Evolutionary conservation across 1,140 invertebrate species (phyloP), one percentile per base, ranked within the genome.

Genomic region (Lepidostoma basale): DNA sequence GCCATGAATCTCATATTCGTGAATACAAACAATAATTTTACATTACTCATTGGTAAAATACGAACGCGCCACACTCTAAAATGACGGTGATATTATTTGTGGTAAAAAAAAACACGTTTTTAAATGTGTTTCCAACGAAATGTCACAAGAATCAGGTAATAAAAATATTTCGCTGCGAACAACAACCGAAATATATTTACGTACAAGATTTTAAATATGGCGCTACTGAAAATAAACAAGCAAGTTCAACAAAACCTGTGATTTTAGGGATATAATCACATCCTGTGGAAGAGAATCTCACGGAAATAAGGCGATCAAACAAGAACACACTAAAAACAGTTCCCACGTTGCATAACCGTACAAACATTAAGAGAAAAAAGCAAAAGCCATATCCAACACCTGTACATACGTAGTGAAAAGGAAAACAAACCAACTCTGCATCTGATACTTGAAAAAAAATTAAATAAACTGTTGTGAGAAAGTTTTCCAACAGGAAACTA

Each of bases 311-410:
- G n/a, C n/a, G n/a, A n/a, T n/a, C n/a, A n/a, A n/a, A n/a, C n/a
- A 36, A 36, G 6, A 36, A 36, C n/a, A 36, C 6, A 8, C n/a
- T n/a, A 56, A 33, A 56, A 56, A 36, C 52, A 56, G n/a, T 62
- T 26, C 59, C 40, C 59, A 40, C 40, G 40, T 18, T 62, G 4
- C 5, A 20, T 20, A 16, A 47, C 44, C 3, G 22, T 3, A 42
- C 20, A 54, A 54, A 54, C 18, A 30, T 54, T 10, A 56, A 26
- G 14, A 28, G 14, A 22, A 30, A 56, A 56, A 36, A 30, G 33
- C 26, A 36, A 36, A 8, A 6, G 52, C 8, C 28, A 16, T 16
- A 5, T 12, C 18, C 26, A 20, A 16, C 52, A 56, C 52, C 52
- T 56, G 52, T 12, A 9, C 9, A 14, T 3, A 33, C 9, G 25